Evolutionary conservation across 2,888 invertebrate species (phyloP), one percentile per base, ranked within the genome.

Genomic region (Clepsis dumicolana): DNA sequence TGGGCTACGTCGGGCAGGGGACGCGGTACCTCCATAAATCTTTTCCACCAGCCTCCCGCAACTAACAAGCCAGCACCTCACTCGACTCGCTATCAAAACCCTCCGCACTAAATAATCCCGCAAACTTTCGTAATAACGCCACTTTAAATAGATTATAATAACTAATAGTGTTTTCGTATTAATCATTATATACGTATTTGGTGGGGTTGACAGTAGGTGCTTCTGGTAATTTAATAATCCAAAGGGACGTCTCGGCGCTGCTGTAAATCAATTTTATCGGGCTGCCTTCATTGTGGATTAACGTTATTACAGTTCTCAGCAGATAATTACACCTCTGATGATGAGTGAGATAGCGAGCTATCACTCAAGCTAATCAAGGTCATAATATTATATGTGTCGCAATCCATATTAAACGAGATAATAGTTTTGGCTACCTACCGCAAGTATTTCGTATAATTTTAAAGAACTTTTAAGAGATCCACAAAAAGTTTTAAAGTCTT

Each of bases 11-110:
- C 83, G 86, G 83, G 83, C 76, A 80, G 84, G 82, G 88, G 88
- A 87, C 86, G 85, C 76, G 82, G 82, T 75, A 91, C 92, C 91
- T 87, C 85, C 87, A 92, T 92, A 92, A 93, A 93, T 93, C 93
- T 92, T 88, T 88, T 90, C 86, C 86, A 83, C 86, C 83, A 86
- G 85, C 86, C 85, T 80, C 85, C 87, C 88, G 80, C 89, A 86
- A 89, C 89, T 92, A 93, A 92, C 92, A 90, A 91, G 88, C 88
- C 85, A 81, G 80, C 82, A 78, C 72, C 73, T 73, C 72, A 73
- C 74, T 74, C 74, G 69, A 72, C 77, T 77, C 75, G 77, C 76
- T 52, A 52, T 52, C 52, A 24, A 52, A 52, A 52, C 52, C 52
- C 54, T 54, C 54, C 29, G 16, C 41, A 48, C 53, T 63, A 63